Base-by-base conservation (phyloP, 1,140 invertebrate species). In the Mya arenaria region DNA sequence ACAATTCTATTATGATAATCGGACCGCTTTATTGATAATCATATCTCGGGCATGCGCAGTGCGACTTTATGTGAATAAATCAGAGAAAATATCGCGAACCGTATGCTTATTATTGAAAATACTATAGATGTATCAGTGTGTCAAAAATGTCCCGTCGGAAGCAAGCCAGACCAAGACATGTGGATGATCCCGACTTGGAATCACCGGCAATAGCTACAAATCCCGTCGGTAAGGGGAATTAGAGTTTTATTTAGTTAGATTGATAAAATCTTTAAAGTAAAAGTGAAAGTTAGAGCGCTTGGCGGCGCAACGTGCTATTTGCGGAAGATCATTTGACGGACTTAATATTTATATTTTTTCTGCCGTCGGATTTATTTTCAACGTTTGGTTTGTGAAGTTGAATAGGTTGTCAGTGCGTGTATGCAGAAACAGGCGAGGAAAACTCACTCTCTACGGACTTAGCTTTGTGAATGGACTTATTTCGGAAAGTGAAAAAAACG, bases 121-220 rank as follows among this genome's bases (percentile, higher is more conserved):
- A 60, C 65, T 28, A 69, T 80, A 71, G 77, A 80, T 80, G 83
- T 79, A 44, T 83, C 48, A 83, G 66, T 74, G 48, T 10, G 32
- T 32, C 52, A 34, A 48, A 69, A 72, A 95, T 94, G 94, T 94
- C 93, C 88, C 93, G 94, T 86, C 92, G 94, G 91, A 95, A 95
- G 91, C 95, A 94, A 88, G 92, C 94, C 30, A 92, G 94, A 72
- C 95, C 95, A 69, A 91, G 93, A 71, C 93, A 94, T 86, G 91
- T 94, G 69, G 93, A 95, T 63, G 85, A 86, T 65, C 73, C 62
- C 34, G 82, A 86, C 44, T 56, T 84, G 62, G 73, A 77, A 15
- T 68, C 74, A 55, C 69, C 77, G 77, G 77, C 77, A 60, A 80
- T 80, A 28, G 55, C 77, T 19, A 28, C 77, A 36, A 80, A 80